These are phyloP conservation scores for Dolichopus griseipennis DNA, from an alignment of 2,888 invertebrate species.

Conservation along the genomic window DNA sequence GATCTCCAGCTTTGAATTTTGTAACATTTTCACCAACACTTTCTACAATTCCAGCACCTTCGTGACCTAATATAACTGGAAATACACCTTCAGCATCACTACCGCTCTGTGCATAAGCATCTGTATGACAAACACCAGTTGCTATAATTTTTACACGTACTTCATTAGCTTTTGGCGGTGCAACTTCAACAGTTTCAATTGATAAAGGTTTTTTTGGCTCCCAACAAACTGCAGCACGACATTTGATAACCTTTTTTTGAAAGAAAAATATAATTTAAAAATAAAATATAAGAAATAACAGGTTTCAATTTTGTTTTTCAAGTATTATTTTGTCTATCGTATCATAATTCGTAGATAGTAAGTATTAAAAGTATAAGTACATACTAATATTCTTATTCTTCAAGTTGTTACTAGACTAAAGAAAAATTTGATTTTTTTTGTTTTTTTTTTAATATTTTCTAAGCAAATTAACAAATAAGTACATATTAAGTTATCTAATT, in stretches of 20 bases:
- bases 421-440: too few relatives aligned
- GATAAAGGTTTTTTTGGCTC: slow-evolving; percentile 78
- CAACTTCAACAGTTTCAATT: slow-evolving; percentile 88
- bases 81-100: slow-evolving; percentile 85
- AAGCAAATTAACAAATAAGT: too few relatives aligned
- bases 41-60: slow-evolving; percentile 94
- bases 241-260: slow-evolving; percentile 68
- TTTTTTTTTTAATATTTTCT: too few relatives aligned
- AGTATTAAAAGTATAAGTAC: too few relatives aligned
- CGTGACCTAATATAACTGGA: slow-evolving; percentile 91
- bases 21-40: slow-evolving; percentile 90
- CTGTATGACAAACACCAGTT: slow-evolving; percentile 85
- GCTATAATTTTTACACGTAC: slow-evolving; percentile 72
- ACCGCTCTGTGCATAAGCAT: slow-evolving; percentile 81
- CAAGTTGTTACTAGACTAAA: too few relatives aligned
- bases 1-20: slow-evolving; percentile 79
- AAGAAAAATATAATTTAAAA: slow-evolving; percentile 10
- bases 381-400: too few relatives aligned
- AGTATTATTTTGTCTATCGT: too few relatives aligned
- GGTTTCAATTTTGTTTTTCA: too few relatives aligned
- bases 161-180: slow-evolving; percentile 88
- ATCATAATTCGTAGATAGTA: too few relatives aligned
- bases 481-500: too few relatives aligned
- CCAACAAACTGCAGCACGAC: slow-evolving; percentile 96
- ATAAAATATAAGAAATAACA: too few relatives aligned